These are phyloP conservation scores for Parthenolecanium corni DNA, from an alignment of 2,888 invertebrate genomes.

Conservation along the genomic window DNA sequence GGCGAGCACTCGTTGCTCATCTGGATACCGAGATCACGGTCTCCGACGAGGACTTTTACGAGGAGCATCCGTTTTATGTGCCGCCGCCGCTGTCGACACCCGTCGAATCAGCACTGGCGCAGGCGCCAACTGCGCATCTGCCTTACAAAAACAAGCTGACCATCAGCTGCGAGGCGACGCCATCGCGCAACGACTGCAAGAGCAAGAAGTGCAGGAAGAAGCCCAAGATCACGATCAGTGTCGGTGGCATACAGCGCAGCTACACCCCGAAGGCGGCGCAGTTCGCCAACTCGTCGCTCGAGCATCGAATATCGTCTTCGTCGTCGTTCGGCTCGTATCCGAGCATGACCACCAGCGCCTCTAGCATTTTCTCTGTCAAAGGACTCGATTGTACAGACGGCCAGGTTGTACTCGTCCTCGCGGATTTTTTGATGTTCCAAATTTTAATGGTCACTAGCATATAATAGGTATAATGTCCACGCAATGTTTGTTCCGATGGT, in stretches of 20 bases:
- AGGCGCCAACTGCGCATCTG: conserved; percentile 3
- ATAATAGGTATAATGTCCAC: too few species aligned
- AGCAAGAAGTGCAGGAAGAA: background rate
- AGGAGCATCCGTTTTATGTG: conserved; percentile 64
- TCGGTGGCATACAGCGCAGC: background rate
- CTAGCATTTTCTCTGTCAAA: too few species aligned
- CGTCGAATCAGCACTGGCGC: conserved; percentile 34
- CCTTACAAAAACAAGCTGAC: background rate
- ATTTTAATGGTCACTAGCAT: too few species aligned
- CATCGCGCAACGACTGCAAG: background rate
- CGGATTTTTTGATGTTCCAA: too few species aligned
- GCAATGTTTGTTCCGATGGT: too few species aligned
- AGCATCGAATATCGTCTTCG: too few species aligned
- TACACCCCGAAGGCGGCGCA: background rate
- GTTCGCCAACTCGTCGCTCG: background rate
- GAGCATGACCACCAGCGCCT: too few species aligned
- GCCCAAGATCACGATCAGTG: background rate
- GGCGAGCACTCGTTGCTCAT: conserved; percentile 40
- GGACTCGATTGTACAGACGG: too few species aligned
- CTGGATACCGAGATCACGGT: conserved; percentile 73
- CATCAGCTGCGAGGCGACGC: background rate
- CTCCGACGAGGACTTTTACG: conserved; percentile 80
- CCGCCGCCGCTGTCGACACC: too few species aligned
- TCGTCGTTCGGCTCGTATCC: too few species aligned
- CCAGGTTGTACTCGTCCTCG: too few species aligned